Percentiles rank a stretch among this genome's conserved stretches.
Conservation (phyloP, 2,888 invertebrate species). For the Plebejus anna region DNA sequence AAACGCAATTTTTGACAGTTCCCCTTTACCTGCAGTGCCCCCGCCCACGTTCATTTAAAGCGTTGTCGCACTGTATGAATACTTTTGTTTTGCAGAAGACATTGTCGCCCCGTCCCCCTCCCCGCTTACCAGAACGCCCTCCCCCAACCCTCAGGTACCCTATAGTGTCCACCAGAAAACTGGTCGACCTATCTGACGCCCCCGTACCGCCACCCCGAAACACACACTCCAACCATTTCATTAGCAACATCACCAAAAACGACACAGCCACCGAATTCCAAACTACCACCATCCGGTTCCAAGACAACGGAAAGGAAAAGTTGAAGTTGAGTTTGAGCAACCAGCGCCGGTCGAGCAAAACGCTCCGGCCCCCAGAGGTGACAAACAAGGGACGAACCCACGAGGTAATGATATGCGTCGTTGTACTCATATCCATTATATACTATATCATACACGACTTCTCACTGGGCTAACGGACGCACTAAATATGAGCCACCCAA, state of each 20-base stretch:
- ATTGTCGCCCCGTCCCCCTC: constrained; percentile 68
- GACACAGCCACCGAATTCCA: constrained; percentile 58
- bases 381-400: constrained; percentile 51
- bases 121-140: constrained; percentile 72
- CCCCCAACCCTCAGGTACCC: constrained; percentile 67
- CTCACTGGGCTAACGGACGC: constrained; percentile 40
- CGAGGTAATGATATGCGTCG: constrained; percentile 73
- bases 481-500: neutral
- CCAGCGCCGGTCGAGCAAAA: constrained; percentile 55
- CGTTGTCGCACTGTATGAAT: constrained; percentile 29
- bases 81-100: constrained; percentile 76
- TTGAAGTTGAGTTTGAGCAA: constrained; percentile 66
- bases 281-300: constrained; percentile 73
- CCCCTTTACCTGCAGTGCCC: too few species aligned
- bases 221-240: constrained; percentile 56
- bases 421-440: constrained; percentile 64
- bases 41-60: too few species aligned
- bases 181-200: constrained; percentile 69
- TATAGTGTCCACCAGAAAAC: constrained; percentile 67
- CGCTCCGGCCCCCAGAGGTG: constrained; percentile 45
- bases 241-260: constrained; percentile 68
- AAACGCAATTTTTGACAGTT: too few species aligned
- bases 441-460: constrained; percentile 54
- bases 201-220: constrained; percentile 67
- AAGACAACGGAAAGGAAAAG: constrained; percentile 63